A percentile compares a stretch with the other conserved stretches of the same genome.
Evolutionary conservation across 2,888 invertebrate genomes (phyloP).

Genomic region (Ceratothoa steindachneri): DNA sequence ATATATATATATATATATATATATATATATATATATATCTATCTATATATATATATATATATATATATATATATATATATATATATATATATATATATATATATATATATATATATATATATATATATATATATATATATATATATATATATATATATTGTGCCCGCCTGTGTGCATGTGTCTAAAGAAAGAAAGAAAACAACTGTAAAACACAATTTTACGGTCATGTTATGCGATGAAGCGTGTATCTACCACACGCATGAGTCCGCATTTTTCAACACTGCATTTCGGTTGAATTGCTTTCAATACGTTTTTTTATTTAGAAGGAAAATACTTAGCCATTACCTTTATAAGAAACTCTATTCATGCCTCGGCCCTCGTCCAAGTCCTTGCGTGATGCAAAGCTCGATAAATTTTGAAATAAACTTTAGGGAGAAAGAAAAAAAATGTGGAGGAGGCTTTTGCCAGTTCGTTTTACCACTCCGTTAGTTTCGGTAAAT

Average conservation of each 20-base stretch:
- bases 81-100: not conserved
- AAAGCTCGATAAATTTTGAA: not conserved
- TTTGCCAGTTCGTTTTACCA: not conserved
- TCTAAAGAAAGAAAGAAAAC: too few relatives aligned
- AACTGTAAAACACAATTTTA: too few relatives aligned
- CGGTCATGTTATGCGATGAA: constrained; percentile 1
- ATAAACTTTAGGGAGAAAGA: not conserved
- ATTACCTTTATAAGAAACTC: not conserved
- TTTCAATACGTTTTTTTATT: constrained; percentile 7
- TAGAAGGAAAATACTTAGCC: not conserved
- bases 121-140: constrained; percentile 14
- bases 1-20: too few relatives aligned
- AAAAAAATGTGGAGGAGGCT: not conserved
- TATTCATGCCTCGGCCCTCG: not conserved
- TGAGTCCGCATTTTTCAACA: constrained; percentile 6
- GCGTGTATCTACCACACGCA: not conserved
- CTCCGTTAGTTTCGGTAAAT: not conserved
- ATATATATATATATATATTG: not conserved
- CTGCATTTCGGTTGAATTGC: constrained; percentile 2
- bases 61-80: not conserved
- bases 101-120: constrained; percentile 9
- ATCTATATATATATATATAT: constrained; percentile 13
- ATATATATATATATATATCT: too few relatives aligned
- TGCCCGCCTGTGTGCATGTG: not conserved
- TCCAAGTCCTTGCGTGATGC: not conserved